Conservation (phyloP, 1,140 invertebrate genomes). For the Drosophila asahinai region DNA sequence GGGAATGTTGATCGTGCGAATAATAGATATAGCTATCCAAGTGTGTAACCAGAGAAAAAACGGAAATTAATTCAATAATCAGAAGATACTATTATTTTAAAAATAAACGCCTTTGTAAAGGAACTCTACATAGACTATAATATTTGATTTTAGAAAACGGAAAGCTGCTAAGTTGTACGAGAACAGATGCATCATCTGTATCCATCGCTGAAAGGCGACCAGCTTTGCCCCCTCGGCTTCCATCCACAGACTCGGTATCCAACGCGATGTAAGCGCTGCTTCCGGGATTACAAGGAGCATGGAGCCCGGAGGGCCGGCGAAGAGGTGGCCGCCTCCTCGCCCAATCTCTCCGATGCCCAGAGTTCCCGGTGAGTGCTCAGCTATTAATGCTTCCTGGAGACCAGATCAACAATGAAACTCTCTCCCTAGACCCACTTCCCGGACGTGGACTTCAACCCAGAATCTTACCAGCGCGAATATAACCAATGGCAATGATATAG, state of each 20-base stretch:
- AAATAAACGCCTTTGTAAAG: not conserved
- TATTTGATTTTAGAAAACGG: conserved; percentile 59
- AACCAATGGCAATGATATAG: conserved; percentile 79
- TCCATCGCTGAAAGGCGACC: conserved; percentile 92
- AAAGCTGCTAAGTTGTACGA: conserved; percentile 71
- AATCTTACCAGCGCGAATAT: conserved; percentile 85
- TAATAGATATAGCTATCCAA: conserved; percentile 7
- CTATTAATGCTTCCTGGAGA: not conserved
- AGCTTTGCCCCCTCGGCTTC: conserved; percentile 96
- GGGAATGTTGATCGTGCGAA: conserved; percentile 36
- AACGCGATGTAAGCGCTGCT: conserved; percentile 96
- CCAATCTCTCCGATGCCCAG: conserved; percentile 89
- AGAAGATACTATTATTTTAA: too few species aligned
- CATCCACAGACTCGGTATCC: conserved; percentile 97
- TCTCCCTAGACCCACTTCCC: conserved; percentile 67
- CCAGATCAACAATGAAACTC: not conserved
- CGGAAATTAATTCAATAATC: not conserved
- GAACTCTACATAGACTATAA: not conserved
- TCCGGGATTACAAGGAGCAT: conserved; percentile 97
- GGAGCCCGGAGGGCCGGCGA: conserved; percentile 89
- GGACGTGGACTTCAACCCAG: conserved; percentile 87
- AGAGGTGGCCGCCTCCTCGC: conserved; percentile 91
- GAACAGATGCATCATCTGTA: conserved; percentile 92
- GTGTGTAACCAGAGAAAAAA: conserved; percentile 1
- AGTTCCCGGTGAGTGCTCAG: conserved; percentile 86